phyloP scores from a whole-genome alignment of 1,140 invertebrate species.

The Drosophila dunni region DNA sequence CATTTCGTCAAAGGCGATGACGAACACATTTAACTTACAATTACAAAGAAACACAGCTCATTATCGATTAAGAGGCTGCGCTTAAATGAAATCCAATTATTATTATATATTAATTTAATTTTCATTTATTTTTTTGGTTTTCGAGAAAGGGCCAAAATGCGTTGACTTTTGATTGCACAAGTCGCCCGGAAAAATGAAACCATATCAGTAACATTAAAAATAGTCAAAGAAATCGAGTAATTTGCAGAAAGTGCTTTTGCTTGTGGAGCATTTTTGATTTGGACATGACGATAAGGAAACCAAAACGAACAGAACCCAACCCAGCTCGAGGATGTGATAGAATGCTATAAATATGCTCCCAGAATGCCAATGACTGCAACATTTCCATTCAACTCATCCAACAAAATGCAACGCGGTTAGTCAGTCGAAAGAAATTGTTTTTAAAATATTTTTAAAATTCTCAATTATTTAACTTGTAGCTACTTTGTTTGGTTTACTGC shows the following conservation, averaged over 20 bases:
- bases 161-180: conserved; percentile 65
- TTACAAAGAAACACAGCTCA: conserved; percentile 34
- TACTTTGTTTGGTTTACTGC: conserved; percentile 54
- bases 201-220: conserved; percentile 25
- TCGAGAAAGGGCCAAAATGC: conserved; percentile 39
- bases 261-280: conserved; percentile 48
- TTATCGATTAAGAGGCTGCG: conserved; percentile 75
- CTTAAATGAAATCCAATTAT: conserved; percentile 72
- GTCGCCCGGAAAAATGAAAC: background rate
- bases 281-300: conserved; percentile 16
- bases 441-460: background rate
- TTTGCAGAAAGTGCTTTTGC: conserved; percentile 74
- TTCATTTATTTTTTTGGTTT: background rate
- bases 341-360: conserved; percentile 71
- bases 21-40: conserved; percentile 19
- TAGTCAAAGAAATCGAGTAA: conserved; percentile 37
- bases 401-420: conserved; percentile 71
- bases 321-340: conserved; percentile 15
- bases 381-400: conserved; percentile 45
- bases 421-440: background rate
- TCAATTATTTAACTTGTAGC: conserved; percentile 30
- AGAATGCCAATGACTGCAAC: conserved; percentile 50
- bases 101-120: background rate
- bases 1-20: conserved; percentile 55
- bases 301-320: conserved; percentile 56